These are phyloP conservation scores for Esox niger DNA, from an alignment of 2,113 vertebrate species.

Conservation along the genomic window DNA sequence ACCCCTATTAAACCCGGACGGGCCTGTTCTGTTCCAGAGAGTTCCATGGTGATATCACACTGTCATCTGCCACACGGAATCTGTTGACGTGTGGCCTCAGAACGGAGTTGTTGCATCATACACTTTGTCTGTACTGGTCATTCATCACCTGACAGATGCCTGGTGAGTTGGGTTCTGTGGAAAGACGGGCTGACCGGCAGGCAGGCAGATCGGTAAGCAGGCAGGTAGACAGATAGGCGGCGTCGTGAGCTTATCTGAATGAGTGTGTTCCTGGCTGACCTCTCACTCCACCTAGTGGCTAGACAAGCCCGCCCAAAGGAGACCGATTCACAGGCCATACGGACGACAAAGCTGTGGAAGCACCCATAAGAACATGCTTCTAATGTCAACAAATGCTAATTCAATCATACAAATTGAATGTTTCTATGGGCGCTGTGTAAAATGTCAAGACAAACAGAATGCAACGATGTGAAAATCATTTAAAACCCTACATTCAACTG, in stretches of 20 bases:
- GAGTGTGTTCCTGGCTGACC: conserved; percentile 40
- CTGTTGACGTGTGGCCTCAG: neutral
- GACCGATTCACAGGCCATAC: neutral
- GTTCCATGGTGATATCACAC: neutral
- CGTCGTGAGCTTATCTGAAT: neutral
- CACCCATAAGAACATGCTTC: too few species aligned
- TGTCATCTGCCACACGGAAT: neutral
- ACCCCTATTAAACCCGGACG: conserved; percentile 1
- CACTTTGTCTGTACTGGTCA: neutral
- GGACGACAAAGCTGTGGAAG: too few species aligned
- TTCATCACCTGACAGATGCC: neutral
- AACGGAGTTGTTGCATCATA: neutral
- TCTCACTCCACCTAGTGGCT: conserved; percentile 73
- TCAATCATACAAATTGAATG: too few species aligned
- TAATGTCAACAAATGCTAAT: too few species aligned
- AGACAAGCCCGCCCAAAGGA: conserved; percentile 40
- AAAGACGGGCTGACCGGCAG: conserved; percentile 3
- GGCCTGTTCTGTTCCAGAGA: neutral
- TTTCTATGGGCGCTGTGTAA: too few species aligned
- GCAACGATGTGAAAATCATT: too few species aligned
- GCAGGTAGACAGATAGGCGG: neutral
- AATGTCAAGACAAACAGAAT: too few species aligned
- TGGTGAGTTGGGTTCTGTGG: neutral
- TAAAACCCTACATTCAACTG: too few species aligned
- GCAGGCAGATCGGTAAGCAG: too few species aligned